These are phyloP conservation scores for Lycaon pictus DNA, from an alignment of 2,113 vertebrate genomes.

Conservation along the genomic window DNA sequence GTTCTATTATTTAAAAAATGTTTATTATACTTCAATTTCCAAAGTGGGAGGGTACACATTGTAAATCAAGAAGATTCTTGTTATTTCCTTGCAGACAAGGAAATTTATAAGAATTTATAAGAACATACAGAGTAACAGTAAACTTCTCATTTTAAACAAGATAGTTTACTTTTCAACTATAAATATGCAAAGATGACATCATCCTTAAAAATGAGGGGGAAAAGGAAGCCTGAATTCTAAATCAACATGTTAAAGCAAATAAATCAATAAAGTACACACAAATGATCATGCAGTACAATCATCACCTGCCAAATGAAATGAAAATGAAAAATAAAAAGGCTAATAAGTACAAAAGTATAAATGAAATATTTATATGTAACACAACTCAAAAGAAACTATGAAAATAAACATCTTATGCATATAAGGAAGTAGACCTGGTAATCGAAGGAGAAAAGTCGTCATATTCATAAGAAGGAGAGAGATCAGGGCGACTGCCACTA, in stretches of 20 bases:
- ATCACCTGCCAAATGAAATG: conserved; percentile 87
- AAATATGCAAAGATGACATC: conserved; percentile 86
- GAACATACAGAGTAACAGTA: background rate
- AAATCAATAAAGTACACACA: conserved; percentile 82
- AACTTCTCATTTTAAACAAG: conserved; percentile 56
- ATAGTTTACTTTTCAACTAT: conserved; percentile 35
- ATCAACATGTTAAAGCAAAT: conserved; percentile 80
- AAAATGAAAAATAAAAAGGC: conserved; percentile 82
- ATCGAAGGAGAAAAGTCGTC: conserved; percentile 93
- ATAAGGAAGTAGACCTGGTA: conserved; percentile 90
- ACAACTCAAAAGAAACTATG: conserved; percentile 76
- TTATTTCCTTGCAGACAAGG: conserved; percentile 40
- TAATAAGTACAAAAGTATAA: conserved; percentile 79
- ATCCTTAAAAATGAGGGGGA: conserved; percentile 77
- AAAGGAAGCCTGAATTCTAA: conserved; percentile 80
- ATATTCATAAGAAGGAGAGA: conserved; percentile 98
- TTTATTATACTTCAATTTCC: conserved; percentile 46
- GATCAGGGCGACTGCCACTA: conserved; percentile 94
- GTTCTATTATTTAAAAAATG: conserved; percentile 55
- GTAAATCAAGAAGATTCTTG: background rate
- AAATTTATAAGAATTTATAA: conserved; percentile 60
- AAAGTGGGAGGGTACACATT: background rate
- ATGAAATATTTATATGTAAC: conserved; percentile 82
- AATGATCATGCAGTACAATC: conserved; percentile 88
- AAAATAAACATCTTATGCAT: conserved; percentile 84